Conservation (phyloP, 2,888 invertebrate genomes). For the Cepaea hortensis region DNA sequence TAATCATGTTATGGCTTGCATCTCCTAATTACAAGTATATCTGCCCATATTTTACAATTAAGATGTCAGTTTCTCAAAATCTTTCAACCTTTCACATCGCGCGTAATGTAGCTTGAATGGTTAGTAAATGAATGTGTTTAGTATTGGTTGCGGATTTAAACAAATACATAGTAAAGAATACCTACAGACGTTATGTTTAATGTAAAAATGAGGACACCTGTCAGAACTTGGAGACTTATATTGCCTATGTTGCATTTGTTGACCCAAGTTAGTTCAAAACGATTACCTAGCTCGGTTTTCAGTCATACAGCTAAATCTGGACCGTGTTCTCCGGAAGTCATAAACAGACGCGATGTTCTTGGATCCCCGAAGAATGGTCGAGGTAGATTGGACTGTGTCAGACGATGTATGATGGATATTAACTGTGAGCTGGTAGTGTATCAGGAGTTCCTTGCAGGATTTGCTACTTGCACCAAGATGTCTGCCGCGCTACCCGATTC, state of each 20-base stretch:
- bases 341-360: not conserved
- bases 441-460: not conserved
- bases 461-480: not conserved
- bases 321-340: not conserved
- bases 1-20: no score
- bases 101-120: no score
- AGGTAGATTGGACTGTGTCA: not conserved
- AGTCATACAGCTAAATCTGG: not conserved
- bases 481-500: not conserved
- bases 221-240: not conserved
- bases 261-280: not conserved
- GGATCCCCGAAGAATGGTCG: not conserved
- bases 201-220: not conserved
- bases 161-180: no score
- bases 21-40: no score
- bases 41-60: no score
- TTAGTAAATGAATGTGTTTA: no score
- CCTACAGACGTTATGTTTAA: no score
- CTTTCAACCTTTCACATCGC: no score
- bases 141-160: no score
- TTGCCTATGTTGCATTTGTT: not conserved
- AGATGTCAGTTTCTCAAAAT: no score
- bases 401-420: not conserved
- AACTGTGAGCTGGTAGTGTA: not conserved
- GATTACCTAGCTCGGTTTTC: not conserved